These are phyloP conservation scores for Urosaurus nigricauda DNA, from an alignment of 2,797 vertebrate genomes.

Conservation along the genomic window DNA sequence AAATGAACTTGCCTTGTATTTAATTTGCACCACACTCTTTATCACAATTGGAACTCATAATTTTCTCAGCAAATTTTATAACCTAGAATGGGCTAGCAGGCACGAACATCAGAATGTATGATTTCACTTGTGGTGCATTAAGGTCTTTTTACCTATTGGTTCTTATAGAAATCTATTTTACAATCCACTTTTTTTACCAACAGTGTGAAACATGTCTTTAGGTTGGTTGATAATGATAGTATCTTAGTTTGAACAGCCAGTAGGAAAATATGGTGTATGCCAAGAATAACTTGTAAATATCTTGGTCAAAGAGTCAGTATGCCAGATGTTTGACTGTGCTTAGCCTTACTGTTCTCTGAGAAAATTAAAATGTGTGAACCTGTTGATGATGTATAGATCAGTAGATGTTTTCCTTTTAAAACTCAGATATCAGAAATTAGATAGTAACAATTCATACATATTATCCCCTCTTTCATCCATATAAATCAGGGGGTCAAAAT, in stretches of 20 bases:
- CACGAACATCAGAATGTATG: background rate
- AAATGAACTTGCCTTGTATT: background rate
- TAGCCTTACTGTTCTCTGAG: constrained; percentile 43
- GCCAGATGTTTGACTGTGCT: background rate
- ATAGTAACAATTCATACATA: constrained; percentile 15
- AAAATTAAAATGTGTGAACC: constrained; percentile 56
- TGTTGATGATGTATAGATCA: constrained; percentile 51
- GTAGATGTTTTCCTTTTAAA: constrained; percentile 47
- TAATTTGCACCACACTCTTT: background rate
- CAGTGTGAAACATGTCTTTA: background rate
- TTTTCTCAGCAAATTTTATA: background rate
- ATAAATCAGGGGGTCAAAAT: background rate
- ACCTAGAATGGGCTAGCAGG: background rate
- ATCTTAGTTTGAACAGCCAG: constrained; percentile 22
- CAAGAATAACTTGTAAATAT: constrained; percentile 41
- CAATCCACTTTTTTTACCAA: background rate
- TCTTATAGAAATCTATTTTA: constrained; percentile 9
- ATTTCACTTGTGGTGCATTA: background rate
- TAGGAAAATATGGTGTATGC: constrained; percentile 3
- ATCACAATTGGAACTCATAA: background rate
- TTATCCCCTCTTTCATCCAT: constrained; percentile 25
- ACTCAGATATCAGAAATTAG: constrained; percentile 30
- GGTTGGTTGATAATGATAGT: constrained; percentile 1
- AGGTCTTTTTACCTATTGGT: background rate
- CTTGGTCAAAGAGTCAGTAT: constrained; percentile 22